Base-by-base conservation (phyloP, 2,797 vertebrate genomes). In the Luscinia luscinia region DNA sequence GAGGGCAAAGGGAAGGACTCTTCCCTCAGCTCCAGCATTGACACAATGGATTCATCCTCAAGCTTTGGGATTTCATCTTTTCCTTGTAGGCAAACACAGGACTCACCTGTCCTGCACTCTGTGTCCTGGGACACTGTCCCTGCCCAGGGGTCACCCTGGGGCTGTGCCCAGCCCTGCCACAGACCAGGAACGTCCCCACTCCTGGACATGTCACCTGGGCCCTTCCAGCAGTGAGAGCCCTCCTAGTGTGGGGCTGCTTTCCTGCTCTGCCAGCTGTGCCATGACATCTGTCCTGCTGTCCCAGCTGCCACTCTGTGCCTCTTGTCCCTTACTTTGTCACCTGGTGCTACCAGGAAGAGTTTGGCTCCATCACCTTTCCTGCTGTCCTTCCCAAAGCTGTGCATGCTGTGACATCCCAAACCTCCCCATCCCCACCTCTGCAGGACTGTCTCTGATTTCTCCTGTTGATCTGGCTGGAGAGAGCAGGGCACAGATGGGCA, bases 41-140 rank as follows among this genome's bases (percentile, higher is more conserved):
- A 17, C 45, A 43, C 0, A 0, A 43, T 5, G 14, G 19, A 32
- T 8, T 17, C 3, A 0, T 62, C 51, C 51, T 61, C 41, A 45
- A 12, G 11, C 15, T 36, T 30, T 0, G 2, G 48, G 79, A 62
- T 32, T 51, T 4, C 3, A 2, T 30, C 2, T 30, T 52, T 76
- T 12, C 36, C 20, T 73, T 21, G 8, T 13, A 51, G 57, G 59
- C 59, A 62, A 86, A 3, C 32, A 32, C 12, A 63, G 10, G 36
- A 27, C 18, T 80, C 3, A 1, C 15, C 20, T 55, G 21, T 14
- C 41, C 43, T 54, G 43, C 57, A 9, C 3, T 69, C 11, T 26
- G 41, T 32, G 51, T 46, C 63, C n/a, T 36, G 52, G 28, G 34
- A 34, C 34, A 34, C 34, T 34, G 34, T 34, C 34, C 34, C 34